A percentile compares a stretch with the other conserved stretches of the same genome.
These are phyloP conservation scores for Drosophila orena DNA, from an alignment of 1,140 invertebrate genomes.

Conservation along the genomic window DNA sequence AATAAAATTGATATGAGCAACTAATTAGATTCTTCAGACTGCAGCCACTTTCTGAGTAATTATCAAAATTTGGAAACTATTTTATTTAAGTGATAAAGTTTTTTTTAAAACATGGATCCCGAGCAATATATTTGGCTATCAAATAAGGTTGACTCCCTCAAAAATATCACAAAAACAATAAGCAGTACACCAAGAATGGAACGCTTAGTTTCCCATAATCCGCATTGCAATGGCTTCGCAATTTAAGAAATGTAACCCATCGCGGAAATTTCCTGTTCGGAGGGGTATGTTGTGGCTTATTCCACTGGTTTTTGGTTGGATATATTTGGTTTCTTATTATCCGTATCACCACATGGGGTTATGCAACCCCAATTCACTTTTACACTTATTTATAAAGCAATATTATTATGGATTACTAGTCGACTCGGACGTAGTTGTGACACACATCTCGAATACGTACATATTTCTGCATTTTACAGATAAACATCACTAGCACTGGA, in stretches of 20 bases:
- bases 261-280: neutral
- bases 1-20: no score
- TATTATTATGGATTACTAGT: slow-evolving; percentile 7
- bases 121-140: neutral
- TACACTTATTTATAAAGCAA: slow-evolving; percentile 16
- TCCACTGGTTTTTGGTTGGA: slow-evolving; percentile 15
- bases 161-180: neutral
- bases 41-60: no score
- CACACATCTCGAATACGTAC: slow-evolving; percentile 22
- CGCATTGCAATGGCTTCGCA: slow-evolving; percentile 14
- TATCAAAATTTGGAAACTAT: no score
- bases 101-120: no score
- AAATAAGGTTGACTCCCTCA: neutral
- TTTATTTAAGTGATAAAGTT: no score
- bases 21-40: no score
- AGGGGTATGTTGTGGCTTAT: slow-evolving; percentile 8
- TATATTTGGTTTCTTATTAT: slow-evolving; percentile 1
- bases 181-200: neutral
- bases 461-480: slow-evolving; percentile 26
- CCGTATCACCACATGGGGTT: slow-evolving; percentile 10
- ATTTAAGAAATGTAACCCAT: slow-evolving; percentile 8
- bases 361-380: slow-evolving; percentile 34
- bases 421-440: neutral
- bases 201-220: slow-evolving; percentile 26
- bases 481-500: slow-evolving; percentile 34